phyloP scores from a whole-genome alignment of 64 coral and sea anemone genomes.

The Catalaphyllia jardinei region DNA sequence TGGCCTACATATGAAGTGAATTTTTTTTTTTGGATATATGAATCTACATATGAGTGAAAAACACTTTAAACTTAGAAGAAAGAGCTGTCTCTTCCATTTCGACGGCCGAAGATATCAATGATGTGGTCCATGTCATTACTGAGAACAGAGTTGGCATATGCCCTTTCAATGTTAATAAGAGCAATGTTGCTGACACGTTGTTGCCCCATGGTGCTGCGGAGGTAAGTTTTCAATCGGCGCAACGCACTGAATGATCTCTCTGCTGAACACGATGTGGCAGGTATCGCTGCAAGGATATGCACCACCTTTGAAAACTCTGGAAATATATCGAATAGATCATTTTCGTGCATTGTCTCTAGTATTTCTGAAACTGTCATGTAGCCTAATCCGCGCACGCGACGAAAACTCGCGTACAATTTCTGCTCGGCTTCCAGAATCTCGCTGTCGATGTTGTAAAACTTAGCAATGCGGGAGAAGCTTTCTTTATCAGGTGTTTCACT shows the following conservation, averaged over 20 bases:
- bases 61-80: too few relatives aligned
- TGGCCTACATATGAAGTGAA: too few relatives aligned
- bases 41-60: too few relatives aligned
- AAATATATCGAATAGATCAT: background rate
- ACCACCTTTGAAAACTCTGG: too few relatives aligned
- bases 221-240: background rate
- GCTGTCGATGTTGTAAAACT: background rate
- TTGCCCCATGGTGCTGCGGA: conserved; percentile 25
- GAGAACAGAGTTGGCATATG: background rate
- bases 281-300: too few relatives aligned
- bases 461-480: too few relatives aligned
- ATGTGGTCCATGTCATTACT: too few relatives aligned
- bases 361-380: conserved; percentile 30
- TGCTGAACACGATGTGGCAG: too few relatives aligned
- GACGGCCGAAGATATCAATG: too few relatives aligned
- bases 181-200: conserved; percentile 2
- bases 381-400: conserved; percentile 11
- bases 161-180: conserved; percentile 23
- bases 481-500: background rate
- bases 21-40: too few relatives aligned
- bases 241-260: too few relatives aligned
- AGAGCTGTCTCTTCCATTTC: too few relatives aligned
- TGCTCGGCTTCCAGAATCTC: background rate
- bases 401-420: conserved; percentile 17
- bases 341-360: conserved; percentile 8